Evolutionary conservation across 2,888 invertebrate genomes (phyloP).

Genomic region (Hypselothyrea guttata): DNA sequence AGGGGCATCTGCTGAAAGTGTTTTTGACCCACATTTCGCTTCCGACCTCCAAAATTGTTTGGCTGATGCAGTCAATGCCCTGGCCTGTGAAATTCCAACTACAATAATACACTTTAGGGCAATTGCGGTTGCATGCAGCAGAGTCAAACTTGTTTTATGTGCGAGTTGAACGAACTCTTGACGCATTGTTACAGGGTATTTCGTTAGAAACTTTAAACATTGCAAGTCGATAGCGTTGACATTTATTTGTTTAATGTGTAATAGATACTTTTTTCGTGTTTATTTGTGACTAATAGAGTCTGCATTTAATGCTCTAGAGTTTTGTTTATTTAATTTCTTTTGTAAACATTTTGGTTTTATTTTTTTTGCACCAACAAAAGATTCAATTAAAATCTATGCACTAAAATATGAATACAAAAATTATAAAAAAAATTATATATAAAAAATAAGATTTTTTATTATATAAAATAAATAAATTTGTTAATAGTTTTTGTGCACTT

Average conservation of each 20-base stretch:
- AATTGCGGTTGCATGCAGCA: slow-evolving; percentile 23
- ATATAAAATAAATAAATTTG: too few species aligned
- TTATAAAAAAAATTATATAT: too few species aligned
- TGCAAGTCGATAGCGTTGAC: not conserved
- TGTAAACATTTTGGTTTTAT: too few species aligned
- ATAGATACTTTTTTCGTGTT: not conserved
- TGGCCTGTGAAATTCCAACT: slow-evolving; percentile 50
- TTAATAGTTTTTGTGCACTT: too few species aligned
- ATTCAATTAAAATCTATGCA: too few species aligned
- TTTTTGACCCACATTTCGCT: slow-evolving; percentile 29
- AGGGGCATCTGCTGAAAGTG: slow-evolving; percentile 38
- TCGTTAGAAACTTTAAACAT: slow-evolving; percentile 10
- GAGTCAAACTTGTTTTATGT: slow-evolving; percentile 49
- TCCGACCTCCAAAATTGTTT: not conserved
- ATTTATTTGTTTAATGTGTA: slow-evolving; percentile 10
- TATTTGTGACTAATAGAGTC: not conserved
- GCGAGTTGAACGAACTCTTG: slow-evolving; percentile 46
- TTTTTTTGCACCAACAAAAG: too few species aligned
- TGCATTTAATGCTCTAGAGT: not conserved
- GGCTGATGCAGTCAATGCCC: slow-evolving; percentile 24
- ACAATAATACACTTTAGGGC: slow-evolving; percentile 1
- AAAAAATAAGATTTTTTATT: too few species aligned
- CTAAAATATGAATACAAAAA: too few species aligned
- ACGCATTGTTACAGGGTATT: slow-evolving; percentile 1
- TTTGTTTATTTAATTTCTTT: slow-evolving; percentile 11